Evolutionary conservation across 2,888 invertebrate genomes (phyloP), one percentile per base, ranked within the genome.

Genomic region (Leucoptera coffeella): DNA sequence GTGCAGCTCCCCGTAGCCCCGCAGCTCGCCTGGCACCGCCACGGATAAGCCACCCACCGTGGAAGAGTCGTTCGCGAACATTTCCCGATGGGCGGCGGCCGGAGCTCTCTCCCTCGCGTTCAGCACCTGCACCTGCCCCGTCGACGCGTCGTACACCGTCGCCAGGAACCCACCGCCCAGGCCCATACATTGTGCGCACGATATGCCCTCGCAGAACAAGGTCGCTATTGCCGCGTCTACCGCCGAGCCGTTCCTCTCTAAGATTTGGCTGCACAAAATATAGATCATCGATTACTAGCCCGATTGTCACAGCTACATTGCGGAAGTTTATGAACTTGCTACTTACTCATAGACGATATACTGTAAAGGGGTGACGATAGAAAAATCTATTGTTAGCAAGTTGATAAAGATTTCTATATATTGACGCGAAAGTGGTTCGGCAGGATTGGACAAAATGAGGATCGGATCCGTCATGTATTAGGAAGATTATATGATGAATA

Each of bases 111-210:
- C 85, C 30, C 85, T 60, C 0, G 84, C 80, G 37, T 80, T 74
- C 7, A 85, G 42, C 3, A 74, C 67, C 25, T 59, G 51, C 1
- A 76, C 62, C 25, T 47, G 52, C 8, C 71, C 50, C 7, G 4
- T 26, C 0, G 46, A 67, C 25, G 71, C 72, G 22, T 75, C 74
- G 48, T 85, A 87, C 28, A 83, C 69, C 0, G 82, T 82, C 60
- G 83, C 77, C 8, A 86, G 47, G 48, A 86, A 86, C 12, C 87
- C 87, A 23, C 94, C 93, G 4, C 93, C 92, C 4, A 93, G 58
- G 1, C 93, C 93, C 80, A 84, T 85, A 40, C 87, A 67, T 52
- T 93, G 90, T 4, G 87, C 79, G 47, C 88, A 82, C 3, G 84
- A 77, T 4, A 90, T 72, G 1, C 93, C 92, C 48, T 90, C 85